Base-by-base conservation (phyloP, 2,888 invertebrate species). In the Ellobium chinense region DNA sequence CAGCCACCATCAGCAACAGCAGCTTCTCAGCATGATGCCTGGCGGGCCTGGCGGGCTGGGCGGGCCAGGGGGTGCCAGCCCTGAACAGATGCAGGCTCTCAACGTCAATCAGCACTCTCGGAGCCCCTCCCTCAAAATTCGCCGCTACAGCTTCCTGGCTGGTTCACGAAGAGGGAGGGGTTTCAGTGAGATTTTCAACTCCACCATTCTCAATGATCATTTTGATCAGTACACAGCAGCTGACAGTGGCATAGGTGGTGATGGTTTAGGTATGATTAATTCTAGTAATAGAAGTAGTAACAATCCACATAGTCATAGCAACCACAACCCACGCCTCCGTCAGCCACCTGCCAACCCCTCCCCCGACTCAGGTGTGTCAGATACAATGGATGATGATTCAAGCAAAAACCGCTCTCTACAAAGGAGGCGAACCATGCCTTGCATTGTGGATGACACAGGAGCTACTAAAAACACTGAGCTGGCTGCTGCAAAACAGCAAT, bases 161-260 rank as follows among this genome's bases (percentile, higher is more conserved):
- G 91, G 91, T 56, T 91, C 91, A 39, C 85, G 90, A 68, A 84
- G 89, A 66, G 91, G 91, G 31, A 84, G 89, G 68, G 89, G 89
- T 31, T 89, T 90, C 85, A 90, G 89, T 84, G 90, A 91, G 80
- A 87, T 92, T 34, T 90, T 91, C 81, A 91, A 91, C 85, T 91
- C 92, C 81, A 89, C 91, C 27, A 89, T 92, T 76, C 85, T 92
- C 60, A 91, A 89, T 82, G 92, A 92, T 85, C 92, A 92, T 84
- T 92, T 92, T 85, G 92, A 92, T 88, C 92, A 92, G 89, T 92
- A 92, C 85, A 87, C 89, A 54, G 88, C 89, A 79, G 80, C 80
- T 29, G 91, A 92, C 78, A 90, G 89, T 82, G 91, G 90, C 56
- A 83, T 90, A 39, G 91, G 90, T 37, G 82, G 87, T 39, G 91